Evolutionary conservation across 1,140 invertebrate species (phyloP).

Genomic region (Scaptomyza hsui): DNA sequence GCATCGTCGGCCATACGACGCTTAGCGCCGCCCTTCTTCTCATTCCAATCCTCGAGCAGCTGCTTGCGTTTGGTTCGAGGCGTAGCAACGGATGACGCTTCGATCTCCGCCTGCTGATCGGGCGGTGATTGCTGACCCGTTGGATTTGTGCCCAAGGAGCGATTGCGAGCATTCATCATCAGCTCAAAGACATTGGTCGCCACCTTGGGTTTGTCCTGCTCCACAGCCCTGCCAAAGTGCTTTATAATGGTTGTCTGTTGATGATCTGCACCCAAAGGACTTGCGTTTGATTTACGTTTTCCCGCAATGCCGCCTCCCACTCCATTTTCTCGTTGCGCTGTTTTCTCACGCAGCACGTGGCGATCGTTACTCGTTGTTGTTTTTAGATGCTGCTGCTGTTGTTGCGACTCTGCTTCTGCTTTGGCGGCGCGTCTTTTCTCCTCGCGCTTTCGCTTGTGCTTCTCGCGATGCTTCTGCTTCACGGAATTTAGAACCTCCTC

Average conservation of each 20-base stretch:
- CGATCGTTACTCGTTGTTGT: conserved; percentile 24
- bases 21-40: conserved; percentile 85
- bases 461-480: conserved; percentile 80
- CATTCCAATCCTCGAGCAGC: conserved; percentile 86
- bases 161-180: conserved; percentile 87
- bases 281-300: conserved; percentile 35
- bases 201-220: conserved; percentile 14
- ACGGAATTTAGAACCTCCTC: conserved; percentile 79
- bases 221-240: conserved; percentile 51
- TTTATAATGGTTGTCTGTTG: conserved; percentile 55
- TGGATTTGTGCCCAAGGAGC: conserved; percentile 87
- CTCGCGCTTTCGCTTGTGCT: conserved; percentile 78
- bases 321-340: conserved; percentile 60
- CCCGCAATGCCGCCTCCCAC: conserved; percentile 7
- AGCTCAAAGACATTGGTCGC: conserved; percentile 86
- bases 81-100: conserved; percentile 67
- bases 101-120: conserved; percentile 28
- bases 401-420: conserved; percentile 22
- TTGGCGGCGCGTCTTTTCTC: conserved; percentile 71
- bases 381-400: conserved; percentile 1
- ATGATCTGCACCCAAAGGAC: conserved; percentile 43
- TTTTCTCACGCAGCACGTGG: conserved; percentile 65
- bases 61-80: conserved; percentile 85
- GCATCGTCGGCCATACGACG: conserved; percentile 85
- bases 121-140: conserved; percentile 84